phyloP scores from a whole-genome alignment of 2,888 invertebrate genomes.

The Pharmacophagus antenor region DNA sequence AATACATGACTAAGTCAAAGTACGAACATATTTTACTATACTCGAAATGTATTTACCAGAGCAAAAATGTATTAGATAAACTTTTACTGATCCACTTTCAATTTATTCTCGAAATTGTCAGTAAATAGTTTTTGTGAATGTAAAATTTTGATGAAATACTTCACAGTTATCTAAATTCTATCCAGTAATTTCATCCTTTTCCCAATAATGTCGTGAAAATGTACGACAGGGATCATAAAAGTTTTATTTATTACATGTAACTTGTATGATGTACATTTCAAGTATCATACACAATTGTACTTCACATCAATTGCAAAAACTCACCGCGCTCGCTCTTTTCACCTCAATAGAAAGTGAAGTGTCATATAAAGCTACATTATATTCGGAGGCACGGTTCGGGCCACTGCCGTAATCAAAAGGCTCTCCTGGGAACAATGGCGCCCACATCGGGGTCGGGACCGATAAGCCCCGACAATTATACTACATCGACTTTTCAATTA shows the following conservation, averaged over 20 bases:
- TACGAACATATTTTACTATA: too few relatives aligned
- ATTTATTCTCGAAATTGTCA: too few relatives aligned
- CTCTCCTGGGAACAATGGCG: slow-evolving; percentile 78
- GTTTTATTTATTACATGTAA: background rate
- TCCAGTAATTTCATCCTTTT: background rate
- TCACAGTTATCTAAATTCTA: too few relatives aligned
- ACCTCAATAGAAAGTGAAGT: slow-evolving; percentile 71
- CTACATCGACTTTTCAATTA: slow-evolving; percentile 82
- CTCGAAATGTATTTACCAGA: too few relatives aligned
- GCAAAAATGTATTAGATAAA: too few relatives aligned
- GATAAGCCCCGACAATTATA: slow-evolving; percentile 80
- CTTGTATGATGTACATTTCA: background rate
- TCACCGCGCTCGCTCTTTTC: slow-evolving; percentile 61
- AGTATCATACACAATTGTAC: slow-evolving; percentile 4
- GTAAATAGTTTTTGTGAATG: too few relatives aligned
- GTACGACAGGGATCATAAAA: background rate
- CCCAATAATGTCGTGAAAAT: background rate
- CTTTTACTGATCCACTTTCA: too few relatives aligned
- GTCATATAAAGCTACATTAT: slow-evolving; percentile 77
- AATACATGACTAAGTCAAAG: too few relatives aligned
- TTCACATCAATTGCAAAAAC: slow-evolving; percentile 27
- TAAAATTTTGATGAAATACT: too few relatives aligned
- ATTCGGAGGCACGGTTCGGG: slow-evolving; percentile 65
- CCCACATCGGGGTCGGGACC: slow-evolving; percentile 76
- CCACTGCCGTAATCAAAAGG: slow-evolving; percentile 76